Base-by-base conservation (phyloP, 92 coral and sea anemone genomes). In the Virgularia gustaviana region DNA sequence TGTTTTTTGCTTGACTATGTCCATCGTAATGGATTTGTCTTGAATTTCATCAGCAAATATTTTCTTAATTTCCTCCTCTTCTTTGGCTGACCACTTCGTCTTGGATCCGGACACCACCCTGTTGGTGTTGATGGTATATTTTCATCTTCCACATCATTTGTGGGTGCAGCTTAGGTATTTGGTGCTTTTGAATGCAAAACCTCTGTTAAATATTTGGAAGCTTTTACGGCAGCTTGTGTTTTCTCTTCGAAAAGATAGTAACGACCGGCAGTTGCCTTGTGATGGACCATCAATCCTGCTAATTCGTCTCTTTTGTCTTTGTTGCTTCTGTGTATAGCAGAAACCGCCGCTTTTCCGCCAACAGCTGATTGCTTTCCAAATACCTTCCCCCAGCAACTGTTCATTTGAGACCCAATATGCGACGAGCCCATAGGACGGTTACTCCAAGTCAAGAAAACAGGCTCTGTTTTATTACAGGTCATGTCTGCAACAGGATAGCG, bases 371-470 rank as follows among this genome's bases (percentile, higher is more conserved):
- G n/a, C 16, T 57, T 11, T 8, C 64, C 64, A 25, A 57, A 57
- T 4, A 57, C 64, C 19, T 57, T 57, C 36, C 64, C 64, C 64
- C 64, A 57, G 32, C 64, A 57, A 57, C 35, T 6, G 7, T 37
- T 37, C 1, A 57, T 57, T 33, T 57, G 64, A 9, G 64, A 34
- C 3, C 64, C 64, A 30, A 57, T 37, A 6, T 57, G 64, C 11
- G 36, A 57, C 11, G 64, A 57, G 1, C 31, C 3, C 64, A 57
- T 57, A 20, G 25, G 25, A 4, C 37, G 13, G 1, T 57, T 3
- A 15, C 32, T 30, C 4, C 6, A 1, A 16, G 34, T 27, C 4
- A 57, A 4, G 31, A 55, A 55, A 12, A 55, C 30, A n/a, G 62
- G 62, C 2, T 28, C 29, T 11, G 5, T 8, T 3, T 16, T 33